phyloP scores from a whole-genome alignment of 1,140 invertebrate genomes.

The Alviniconcha marisindica region DNA sequence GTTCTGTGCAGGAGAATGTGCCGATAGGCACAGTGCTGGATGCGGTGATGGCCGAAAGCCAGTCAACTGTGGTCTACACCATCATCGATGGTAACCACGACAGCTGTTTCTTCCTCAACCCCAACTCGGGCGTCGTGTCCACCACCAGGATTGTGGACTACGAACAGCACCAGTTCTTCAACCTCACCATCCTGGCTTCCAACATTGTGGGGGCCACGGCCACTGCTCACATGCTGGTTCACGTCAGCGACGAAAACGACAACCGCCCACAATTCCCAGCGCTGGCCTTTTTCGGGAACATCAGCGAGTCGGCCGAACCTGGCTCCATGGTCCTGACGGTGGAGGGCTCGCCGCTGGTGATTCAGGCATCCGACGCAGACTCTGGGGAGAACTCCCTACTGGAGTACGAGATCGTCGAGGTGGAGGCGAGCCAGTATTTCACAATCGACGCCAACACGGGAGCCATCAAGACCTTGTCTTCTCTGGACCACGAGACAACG shows the following conservation, averaged over 20 bases:
- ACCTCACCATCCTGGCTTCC: slow-evolving; percentile 88
- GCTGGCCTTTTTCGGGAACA: slow-evolving; percentile 82
- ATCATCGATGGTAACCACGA: slow-evolving; percentile 73
- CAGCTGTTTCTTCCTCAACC: slow-evolving; percentile 74
- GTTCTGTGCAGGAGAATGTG: slow-evolving; percentile 83
- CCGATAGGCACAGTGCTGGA: slow-evolving; percentile 86
- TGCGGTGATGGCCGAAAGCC: slow-evolving; percentile 83
- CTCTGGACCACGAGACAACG: slow-evolving; percentile 89
- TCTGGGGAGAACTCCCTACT: slow-evolving; percentile 88
- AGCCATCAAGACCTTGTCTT: slow-evolving; percentile 86
- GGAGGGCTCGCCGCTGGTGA: slow-evolving; percentile 81
- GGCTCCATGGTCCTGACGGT: slow-evolving; percentile 85
- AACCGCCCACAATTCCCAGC: slow-evolving; percentile 88
- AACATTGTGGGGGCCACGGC: slow-evolving; percentile 85
- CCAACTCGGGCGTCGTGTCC: slow-evolving; percentile 77
- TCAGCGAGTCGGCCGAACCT: slow-evolving; percentile 84
- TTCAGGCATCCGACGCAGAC: slow-evolving; percentile 86
- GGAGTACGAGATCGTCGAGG: slow-evolving; percentile 90
- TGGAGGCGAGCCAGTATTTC: slow-evolving; percentile 84
- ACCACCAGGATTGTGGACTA: slow-evolving; percentile 68
- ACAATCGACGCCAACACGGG: slow-evolving; percentile 91
- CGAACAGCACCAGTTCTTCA: slow-evolving; percentile 85
- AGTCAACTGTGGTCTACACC: slow-evolving; percentile 72
- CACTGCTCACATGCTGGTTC: slow-evolving; percentile 72
- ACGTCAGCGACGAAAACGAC: slow-evolving; percentile 83